Evolutionary conservation across 2,797 vertebrate genomes (phyloP), one percentile per base, ranked within the genome.

Genomic region (Spheniscus humboldti): DNA sequence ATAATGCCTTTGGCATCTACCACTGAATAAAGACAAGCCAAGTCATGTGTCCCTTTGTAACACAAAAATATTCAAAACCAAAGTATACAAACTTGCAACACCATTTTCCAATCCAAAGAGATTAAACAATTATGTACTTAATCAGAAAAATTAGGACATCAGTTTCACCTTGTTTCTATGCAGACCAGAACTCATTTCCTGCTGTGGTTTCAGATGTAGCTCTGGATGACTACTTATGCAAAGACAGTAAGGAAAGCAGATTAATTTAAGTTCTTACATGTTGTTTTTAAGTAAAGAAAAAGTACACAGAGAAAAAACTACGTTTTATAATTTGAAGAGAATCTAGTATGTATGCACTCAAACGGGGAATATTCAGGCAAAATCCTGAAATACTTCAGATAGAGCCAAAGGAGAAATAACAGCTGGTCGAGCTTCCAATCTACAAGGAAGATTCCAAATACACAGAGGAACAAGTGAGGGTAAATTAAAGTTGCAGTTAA

Each of bases 121-220:
- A 88, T 63, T 86, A 88, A 93, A 75, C 62, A 75, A 81, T 90
- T 80, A 78, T 3, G 7, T 47, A 76, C 45, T 94, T 96, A 88
- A 96, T 93, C 84, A 92, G 43, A 95, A 95, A 91, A 96, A 93
- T 59, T 59, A 85, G 60, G 72, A 77, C 68, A 82, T 31, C 17
- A 19, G 41, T 89, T 92, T 96, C 72, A 82, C 74, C 28, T 41
- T 66, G 23, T 87, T 94, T 90, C 81, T 91, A 78, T 2, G 2
- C 35, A 86, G 62, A 80, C 16, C 17, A 86, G 62, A 83, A 93
- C 31, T 88, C 20, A 56, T 66, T 94, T 96, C 59, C 86, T 95
- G 13, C 43, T 75, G 72, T 30, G 59, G 57, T 90, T 95, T 92
- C 66, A 91, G 55, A 55, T 35, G 23, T 22, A 64, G 50, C 59